Evolutionary conservation across 2,888 invertebrate species (phyloP).

Genomic region (Hybos culiciformis): DNA sequence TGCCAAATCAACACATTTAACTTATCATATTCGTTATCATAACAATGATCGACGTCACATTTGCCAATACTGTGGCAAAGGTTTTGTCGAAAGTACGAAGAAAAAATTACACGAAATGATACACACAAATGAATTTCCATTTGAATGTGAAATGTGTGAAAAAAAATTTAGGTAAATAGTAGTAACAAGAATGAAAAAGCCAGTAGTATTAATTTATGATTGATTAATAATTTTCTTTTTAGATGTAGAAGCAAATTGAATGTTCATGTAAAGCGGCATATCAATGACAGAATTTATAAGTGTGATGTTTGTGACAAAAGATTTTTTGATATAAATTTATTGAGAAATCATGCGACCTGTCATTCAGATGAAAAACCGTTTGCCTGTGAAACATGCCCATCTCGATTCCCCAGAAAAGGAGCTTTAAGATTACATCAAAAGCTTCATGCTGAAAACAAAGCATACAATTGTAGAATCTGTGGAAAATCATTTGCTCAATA

Average conservation of each 20-base stretch:
- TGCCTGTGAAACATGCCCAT: slow-evolving; percentile 5
- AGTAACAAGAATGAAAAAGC: no score
- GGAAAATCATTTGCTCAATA: slow-evolving; percentile 10
- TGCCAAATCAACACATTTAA: neutral
- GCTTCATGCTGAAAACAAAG: slow-evolving; percentile 9
- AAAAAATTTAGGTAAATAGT: no score
- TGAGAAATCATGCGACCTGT: neutral
- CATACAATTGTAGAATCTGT: slow-evolving; percentile 18
- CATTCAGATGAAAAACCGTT: slow-evolving; percentile 1
- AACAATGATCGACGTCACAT: neutral
- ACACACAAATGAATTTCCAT: neutral
- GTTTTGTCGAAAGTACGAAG: neutral
- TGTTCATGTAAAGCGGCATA: neutral
- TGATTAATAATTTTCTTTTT: no score
- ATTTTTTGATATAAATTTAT: neutral
- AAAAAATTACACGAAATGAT: slow-evolving; percentile 1
- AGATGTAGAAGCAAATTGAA: neutral
- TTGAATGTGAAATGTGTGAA: slow-evolving; percentile 1
- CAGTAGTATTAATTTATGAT: no score
- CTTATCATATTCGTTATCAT: neutral
- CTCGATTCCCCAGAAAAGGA: slow-evolving; percentile 7
- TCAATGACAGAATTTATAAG: slow-evolving; percentile 1
- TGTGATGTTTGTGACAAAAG: slow-evolving; percentile 2
- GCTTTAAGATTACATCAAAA: slow-evolving; percentile 7
- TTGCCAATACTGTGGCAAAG: slow-evolving; percentile 1